Percentiles rank a stretch among this genome's conserved stretches.
Evolutionary conservation across 2,888 invertebrate species (phyloP).

Genomic region (Exocentrus adspersus): DNA sequence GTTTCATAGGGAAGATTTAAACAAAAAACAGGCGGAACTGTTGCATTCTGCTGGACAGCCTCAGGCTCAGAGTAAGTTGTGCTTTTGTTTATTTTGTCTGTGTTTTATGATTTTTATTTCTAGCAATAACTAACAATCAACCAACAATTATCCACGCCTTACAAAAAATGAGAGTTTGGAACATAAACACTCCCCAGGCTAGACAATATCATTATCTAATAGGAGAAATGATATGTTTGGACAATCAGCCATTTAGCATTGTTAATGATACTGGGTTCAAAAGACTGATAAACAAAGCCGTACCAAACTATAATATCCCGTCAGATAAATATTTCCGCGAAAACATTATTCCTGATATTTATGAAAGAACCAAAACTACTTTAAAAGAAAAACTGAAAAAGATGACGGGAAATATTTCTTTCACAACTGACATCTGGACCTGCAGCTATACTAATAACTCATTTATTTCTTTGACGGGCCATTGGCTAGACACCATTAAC

Average conservation of each 20-base stretch:
- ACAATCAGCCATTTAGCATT: constrained; percentile 50
- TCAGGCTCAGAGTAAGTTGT: constrained; percentile 1
- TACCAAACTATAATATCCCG: constrained; percentile 6
- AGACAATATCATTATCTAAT: constrained; percentile 51
- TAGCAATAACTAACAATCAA: not conserved
- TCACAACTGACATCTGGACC: constrained; percentile 10
- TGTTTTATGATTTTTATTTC: not conserved
- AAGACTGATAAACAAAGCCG: not conserved
- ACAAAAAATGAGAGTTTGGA: constrained; percentile 29
- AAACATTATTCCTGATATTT: constrained; percentile 14
- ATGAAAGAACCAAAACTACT: constrained; percentile 9
- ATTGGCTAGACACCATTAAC: not conserved
- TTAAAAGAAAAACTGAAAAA: constrained; percentile 12
- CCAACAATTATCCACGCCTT: not conserved
- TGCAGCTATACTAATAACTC: constrained; percentile 11
- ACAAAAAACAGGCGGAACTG: not conserved
- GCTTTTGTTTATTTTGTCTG: constrained; percentile 1
- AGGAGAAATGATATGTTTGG: constrained; percentile 55
- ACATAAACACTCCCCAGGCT: constrained; percentile 47
- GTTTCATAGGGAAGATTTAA: not conserved
- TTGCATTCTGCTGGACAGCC: not conserved
- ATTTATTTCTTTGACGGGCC: constrained; percentile 8
- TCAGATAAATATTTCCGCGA: constrained; percentile 9
- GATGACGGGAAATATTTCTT: not conserved
- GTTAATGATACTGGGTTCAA: constrained; percentile 46